Evolutionary conservation across 1,140 invertebrate species (phyloP), one percentile per base, ranked within the genome.

Genomic region (Leptonema lineaticorne): DNA sequence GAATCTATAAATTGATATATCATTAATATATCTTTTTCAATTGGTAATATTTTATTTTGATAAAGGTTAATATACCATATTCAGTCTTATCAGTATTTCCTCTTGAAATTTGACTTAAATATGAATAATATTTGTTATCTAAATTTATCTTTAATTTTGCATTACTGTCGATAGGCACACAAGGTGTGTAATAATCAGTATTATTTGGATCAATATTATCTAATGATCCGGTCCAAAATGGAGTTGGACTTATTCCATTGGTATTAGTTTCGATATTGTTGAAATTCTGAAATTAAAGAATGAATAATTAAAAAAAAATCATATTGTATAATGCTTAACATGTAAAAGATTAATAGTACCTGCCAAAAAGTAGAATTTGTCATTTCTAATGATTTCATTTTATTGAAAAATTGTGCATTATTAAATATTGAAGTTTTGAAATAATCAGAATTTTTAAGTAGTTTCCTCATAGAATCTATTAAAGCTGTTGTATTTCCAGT

Each of bases 201-300:
- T 18, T 7, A n/a, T 71, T 45, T 53, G 70, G 70, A 57, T 37
- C 28, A 28, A 71, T 71, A 22, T 24, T 53, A 30, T 69, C 24
- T 41, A 71, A 63, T 33, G 66, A 37, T 24, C 70, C 70, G 14
- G 3, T 50, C 70, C 70, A 71, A 41, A 56, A 67, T 37, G 70
- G 41, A 28, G 7, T 63, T 7, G 69, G 62, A 30, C 29, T 45
- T 9, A 71, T 30, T 28, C 48, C 63, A 33, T 57, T 24, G 27
- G 57, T 41, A n/a, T 66, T 66, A 9, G 22, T 30, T 69, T 71
- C 70, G 16, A 46, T 71, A 29, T 16, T 45, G 27, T 71, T 71
- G 27, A 71, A 71, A 28, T 62, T 63, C 70, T 71, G 8, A 71
- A 64, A 24, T 50, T 27, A 11, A 59, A 58, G 16, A 64, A 1